Base-by-base conservation (phyloP, 2,113 vertebrate species). In the Phoxinus phoxinus region DNA sequence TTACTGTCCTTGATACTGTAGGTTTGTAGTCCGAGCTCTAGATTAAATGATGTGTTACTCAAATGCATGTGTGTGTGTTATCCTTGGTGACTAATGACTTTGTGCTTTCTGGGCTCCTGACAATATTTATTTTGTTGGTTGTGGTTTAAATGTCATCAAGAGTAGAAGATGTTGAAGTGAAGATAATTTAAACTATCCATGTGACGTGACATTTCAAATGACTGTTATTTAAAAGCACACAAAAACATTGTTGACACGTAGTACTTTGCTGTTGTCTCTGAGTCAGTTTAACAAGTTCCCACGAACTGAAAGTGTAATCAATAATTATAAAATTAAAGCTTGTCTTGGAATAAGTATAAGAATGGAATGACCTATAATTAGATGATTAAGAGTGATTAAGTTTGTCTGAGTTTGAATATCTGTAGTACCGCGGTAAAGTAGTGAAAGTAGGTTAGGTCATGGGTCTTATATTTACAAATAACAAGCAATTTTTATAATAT, bases 361-460 rank as follows among this genome's bases (percentile, higher is more conserved):
- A 76, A 23, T 59, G 13, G 17, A 53, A 63, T 63, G 84, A 72
- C 84, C 84, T 46, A n/a, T 83, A 71, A 78, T 88, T 78, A 83
- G 41, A 63, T 53, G 46, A 83, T 25, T 46, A 15, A 17, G 25
- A 58, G 67, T 65, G 21, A 58, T 63, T 11, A 63, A 15, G 80
- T 67, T 32, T 75, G 63, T 21, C 21, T 41, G 44, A 23, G 63
- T 35, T 65, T 32, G 56, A n/a, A n/a, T 35, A 58, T 44, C 21
- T 35, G 51, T 37, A 30, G 69, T 51, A 61, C 53, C 30, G 10
- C 11, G 3, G 37, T 65, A 32, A 30, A 69, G 23, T 41, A 11
- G 61, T 44, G 77, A 74, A 56, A 84, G 30, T 56, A 80, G 77
- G 27, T 15, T 30, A 87, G 67, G 83, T 69, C 69, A 81, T 30